Percentiles rank a stretch among this genome's conserved stretches.
These are phyloP conservation scores for Drymodes brunneopygia DNA, from an alignment of 2,113 vertebrate species.

Conservation along the genomic window DNA sequence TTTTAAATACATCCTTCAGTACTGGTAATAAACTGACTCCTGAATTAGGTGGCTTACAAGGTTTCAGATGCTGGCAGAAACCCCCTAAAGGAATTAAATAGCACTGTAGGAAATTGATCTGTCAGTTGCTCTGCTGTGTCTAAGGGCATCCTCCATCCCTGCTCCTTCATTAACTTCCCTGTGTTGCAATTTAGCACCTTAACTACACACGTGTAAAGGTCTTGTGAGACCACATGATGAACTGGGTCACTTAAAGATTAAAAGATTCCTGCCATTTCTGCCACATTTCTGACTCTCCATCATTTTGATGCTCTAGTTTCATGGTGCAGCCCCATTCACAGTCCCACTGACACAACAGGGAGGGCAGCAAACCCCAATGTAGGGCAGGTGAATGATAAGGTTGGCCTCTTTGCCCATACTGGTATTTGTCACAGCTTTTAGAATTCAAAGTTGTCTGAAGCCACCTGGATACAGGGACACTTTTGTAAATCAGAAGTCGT, in stretches of 20 bases:
- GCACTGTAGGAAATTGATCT: neutral
- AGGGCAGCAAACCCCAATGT: neutral
- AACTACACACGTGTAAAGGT: neutral
- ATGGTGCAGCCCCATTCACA: neutral
- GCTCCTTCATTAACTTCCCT: neutral
- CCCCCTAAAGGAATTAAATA: neutral
- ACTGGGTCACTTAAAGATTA: neutral
- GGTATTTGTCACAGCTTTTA: neutral
- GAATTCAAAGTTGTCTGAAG: neutral
- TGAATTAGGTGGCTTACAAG: neutral
- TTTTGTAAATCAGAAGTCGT: neutral
- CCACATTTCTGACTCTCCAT: neutral
- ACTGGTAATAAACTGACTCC: neutral
- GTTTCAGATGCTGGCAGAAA: neutral
- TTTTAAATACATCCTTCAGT: neutral
- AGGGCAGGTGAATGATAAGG: neutral
- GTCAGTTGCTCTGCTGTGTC: neutral
- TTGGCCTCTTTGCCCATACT: neutral
- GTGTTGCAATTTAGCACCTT: neutral
- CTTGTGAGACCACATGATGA: neutral
- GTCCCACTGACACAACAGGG: neutral
- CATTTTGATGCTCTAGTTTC: neutral
- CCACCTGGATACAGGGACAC: neutral
- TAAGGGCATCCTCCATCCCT: neutral
- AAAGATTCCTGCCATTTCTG: neutral